A percentile compares a stretch with the other conserved stretches of the same genome.
Conservation (phyloP, 2,797 vertebrate genomes). For the Sebastes hubbsi region DNA sequence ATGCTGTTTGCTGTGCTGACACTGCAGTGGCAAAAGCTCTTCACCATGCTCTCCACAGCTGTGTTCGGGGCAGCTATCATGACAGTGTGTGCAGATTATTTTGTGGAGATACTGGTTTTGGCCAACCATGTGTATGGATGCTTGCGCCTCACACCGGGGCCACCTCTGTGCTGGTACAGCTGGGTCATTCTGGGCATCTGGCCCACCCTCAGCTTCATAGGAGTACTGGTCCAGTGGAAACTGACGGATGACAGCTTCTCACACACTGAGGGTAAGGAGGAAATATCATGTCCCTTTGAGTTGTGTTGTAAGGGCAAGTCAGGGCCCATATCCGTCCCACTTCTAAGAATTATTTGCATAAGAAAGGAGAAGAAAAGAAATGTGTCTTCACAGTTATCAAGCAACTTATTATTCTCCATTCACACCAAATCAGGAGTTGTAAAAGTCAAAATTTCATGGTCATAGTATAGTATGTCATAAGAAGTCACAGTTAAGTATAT, state of each 20-base stretch:
- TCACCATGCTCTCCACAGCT: slow-evolving; percentile 88
- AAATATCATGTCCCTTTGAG: not conserved
- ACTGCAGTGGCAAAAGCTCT: slow-evolving; percentile 87
- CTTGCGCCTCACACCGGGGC: slow-evolving; percentile 79
- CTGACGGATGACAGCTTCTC: slow-evolving; percentile 86
- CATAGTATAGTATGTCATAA: too few species aligned
- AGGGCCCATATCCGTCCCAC: not conserved
- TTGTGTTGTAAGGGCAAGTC: not conserved
- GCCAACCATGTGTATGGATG: slow-evolving; percentile 81
- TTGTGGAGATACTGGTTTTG: slow-evolving; percentile 87
- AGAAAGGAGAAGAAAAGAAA: not conserved
- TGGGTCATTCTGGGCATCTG: slow-evolving; percentile 91
- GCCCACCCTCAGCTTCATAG: slow-evolving; percentile 86
- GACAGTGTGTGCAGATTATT: slow-evolving; percentile 88
- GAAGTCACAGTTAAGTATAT: too few species aligned
- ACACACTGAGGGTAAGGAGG: slow-evolving; percentile 86
- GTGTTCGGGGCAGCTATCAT: slow-evolving; percentile 88
- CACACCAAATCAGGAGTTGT: not conserved
- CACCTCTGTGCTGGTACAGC: slow-evolving; percentile 89
- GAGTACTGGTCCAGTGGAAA: slow-evolving; percentile 89
- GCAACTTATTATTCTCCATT: not conserved
- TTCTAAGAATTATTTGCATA: not conserved
- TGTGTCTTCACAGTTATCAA: not conserved
- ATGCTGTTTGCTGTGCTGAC: slow-evolving; percentile 90
- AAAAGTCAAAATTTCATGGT: too few species aligned